Conservation (phyloP, 2,797 vertebrate species). For the Phrynocephalus guinanensis region DNA sequence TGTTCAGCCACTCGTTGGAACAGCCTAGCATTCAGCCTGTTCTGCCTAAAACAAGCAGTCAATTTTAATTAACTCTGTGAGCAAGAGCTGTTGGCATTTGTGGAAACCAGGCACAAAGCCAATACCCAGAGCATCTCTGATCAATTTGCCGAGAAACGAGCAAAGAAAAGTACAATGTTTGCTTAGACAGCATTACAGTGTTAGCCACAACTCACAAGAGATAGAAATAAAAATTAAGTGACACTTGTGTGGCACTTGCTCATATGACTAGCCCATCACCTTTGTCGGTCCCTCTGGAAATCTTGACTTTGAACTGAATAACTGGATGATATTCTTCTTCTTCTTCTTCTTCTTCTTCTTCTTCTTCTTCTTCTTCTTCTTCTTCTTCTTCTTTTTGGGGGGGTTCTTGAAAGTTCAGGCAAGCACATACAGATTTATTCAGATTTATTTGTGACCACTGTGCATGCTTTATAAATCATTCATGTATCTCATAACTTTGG, state of each 20-base stretch:
- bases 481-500: neutral
- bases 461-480: neutral
- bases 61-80: slow-evolving; percentile 83
- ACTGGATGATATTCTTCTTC: neutral
- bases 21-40: slow-evolving; percentile 65
- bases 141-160: slow-evolving; percentile 76
- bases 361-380: neutral
- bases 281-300: neutral
- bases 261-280: neutral
- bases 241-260: slow-evolving; percentile 28
- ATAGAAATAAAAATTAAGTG: slow-evolving; percentile 69
- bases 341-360: neutral
- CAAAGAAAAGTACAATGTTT: slow-evolving; percentile 68
- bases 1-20: slow-evolving; percentile 69
- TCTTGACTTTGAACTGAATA: neutral
- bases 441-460: neutral
- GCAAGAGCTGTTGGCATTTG: slow-evolving; percentile 73
- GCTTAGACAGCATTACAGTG: slow-evolving; percentile 59
- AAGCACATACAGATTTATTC: neutral
- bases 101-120: slow-evolving; percentile 76
- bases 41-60: slow-evolving; percentile 79
- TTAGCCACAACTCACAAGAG: slow-evolving; percentile 56
- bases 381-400: neutral
- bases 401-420: neutral
- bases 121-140: slow-evolving; percentile 72